Evolutionary conservation across 2,113 vertebrate genomes (phyloP), one percentile per base, ranked within the genome.

Genomic region (Eublepharis macularius): DNA sequence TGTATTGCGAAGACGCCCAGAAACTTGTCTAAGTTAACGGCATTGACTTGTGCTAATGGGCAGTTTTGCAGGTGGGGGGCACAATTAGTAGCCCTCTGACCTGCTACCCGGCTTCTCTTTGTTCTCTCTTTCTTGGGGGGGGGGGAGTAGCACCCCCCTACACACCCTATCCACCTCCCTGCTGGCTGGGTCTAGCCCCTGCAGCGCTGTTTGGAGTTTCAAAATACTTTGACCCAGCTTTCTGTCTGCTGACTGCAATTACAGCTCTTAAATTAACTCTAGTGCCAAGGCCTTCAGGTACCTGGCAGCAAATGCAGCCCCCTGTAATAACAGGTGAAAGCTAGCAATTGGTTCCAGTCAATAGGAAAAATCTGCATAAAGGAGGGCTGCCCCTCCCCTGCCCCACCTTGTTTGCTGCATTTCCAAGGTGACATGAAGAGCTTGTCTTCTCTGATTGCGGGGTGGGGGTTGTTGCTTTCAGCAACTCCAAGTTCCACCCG

Each of bases 11-110:
- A 63, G 24, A 41, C 16, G 24, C 12, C 36, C 4, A 2, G 76
- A 34, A 17, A 54, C 45, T 17, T 24, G 1, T 10, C 2, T 1
- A 7, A n/a, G n/a, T n/a, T n/a, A 12, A 2, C 21, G 17, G 6
- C 6, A 17, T 32, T 11, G 26, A 24, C 2, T 24, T 10, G 39
- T 45, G 45, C 12, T 29, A 14, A n/a, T n/a, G n/a, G n/a, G n/a
- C n/a, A n/a, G n/a, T n/a, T n/a, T n/a, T n/a, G n/a, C n/a, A n/a
- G n/a, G n/a, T n/a, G n/a, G n/a, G n/a, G n/a, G n/a, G n/a, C n/a
- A n/a, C n/a, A n/a, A n/a, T n/a, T n/a, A n/a, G n/a, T n/a, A n/a
- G n/a, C n/a, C n/a, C n/a, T n/a, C n/a, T n/a, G n/a, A n/a, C n/a
- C n/a, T n/a, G n/a, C n/a, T n/a, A n/a, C n/a, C n/a, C n/a, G n/a